Percentiles rank a stretch among this genome's conserved stretches.
Conservation (phyloP, 2,888 invertebrate genomes). For the Ichneumoninae sp. region DNA sequence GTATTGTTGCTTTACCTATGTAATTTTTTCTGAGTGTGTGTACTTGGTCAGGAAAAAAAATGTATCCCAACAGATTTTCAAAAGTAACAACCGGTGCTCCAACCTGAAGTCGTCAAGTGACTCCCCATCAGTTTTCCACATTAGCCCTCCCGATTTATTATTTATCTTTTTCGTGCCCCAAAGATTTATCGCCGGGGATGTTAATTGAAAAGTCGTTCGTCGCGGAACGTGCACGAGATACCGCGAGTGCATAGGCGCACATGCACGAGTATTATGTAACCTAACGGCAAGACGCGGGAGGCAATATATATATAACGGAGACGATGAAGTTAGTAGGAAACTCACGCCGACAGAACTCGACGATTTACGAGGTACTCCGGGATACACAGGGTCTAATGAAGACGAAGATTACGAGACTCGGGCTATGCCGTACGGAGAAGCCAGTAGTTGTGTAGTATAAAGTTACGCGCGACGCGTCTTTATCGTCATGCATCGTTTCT, state of each 20-base stretch:
- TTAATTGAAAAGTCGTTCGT: slow-evolving; percentile 8
- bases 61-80: too few relatives aligned
- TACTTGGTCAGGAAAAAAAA: too few relatives aligned
- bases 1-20: too few relatives aligned
- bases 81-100: too few relatives aligned
- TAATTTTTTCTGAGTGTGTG: too few relatives aligned
- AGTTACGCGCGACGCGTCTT: slow-evolving; percentile 34
- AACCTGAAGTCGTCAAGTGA: too few relatives aligned
- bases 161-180: background rate
- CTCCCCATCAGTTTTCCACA: too few relatives aligned
- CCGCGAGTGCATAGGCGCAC: background rate
- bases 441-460: slow-evolving; percentile 18
- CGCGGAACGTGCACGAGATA: background rate
- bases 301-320: slow-evolving; percentile 23
- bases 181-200: background rate
- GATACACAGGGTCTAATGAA: slow-evolving; percentile 62
- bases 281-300: background rate
- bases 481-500: slow-evolving; percentile 49
- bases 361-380: slow-evolving; percentile 62
- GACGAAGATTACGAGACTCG: slow-evolving; percentile 63
- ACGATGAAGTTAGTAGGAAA: slow-evolving; percentile 52
- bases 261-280: background rate
- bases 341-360: slow-evolving; percentile 55
- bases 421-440: slow-evolving; percentile 7
- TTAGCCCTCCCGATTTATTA: too few relatives aligned